Evolutionary conservation across 2,888 invertebrate species (phyloP), one percentile per base, ranked within the genome.

Genomic region (Labia minor): DNA sequence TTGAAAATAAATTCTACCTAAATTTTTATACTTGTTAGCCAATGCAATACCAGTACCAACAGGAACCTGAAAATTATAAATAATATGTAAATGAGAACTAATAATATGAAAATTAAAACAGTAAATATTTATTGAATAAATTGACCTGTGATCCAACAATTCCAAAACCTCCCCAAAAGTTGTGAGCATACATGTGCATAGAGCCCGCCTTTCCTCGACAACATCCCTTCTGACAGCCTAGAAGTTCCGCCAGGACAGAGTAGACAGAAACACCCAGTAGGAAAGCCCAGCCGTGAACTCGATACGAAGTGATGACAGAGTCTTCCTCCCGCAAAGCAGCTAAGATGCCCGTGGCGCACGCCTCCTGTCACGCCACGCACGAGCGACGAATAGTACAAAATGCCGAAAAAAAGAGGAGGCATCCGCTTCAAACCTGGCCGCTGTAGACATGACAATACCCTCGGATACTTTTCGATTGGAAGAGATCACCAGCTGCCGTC

Each of bases 371-470:
- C 62, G 14, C 49, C 49, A 49, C 49, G 49, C 49, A 49, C 49
- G 49, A 21, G 19, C 1, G 64, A 1, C n/a, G 49, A 14, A 49
- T 49, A 49, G 49, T 8, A 49, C 49, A 49, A n/a, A 49, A 49
- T n/a, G 8, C 49, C 49, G 49, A 49, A 49, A 49, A n/a, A n/a
- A 49, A n/a, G 49, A 49, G 2, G 14, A 11, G 49, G 49, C 49
- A 49, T n/a, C 49, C n/a, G 49, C 49, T 66, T 71, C 76, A 77
- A 73, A 88, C 90, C 80, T 93, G 93, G 63, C 97, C 98, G 69
- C 95, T 94, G 78, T 98, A 99, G 71, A 99, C 85, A 79, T 99
- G 98, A 75, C 97, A 98, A 79, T 98, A 99, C 11, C 98, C 98
- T 73, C 97, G 82, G 71, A 99, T 89, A 72, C 88, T 86, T 81